These are phyloP conservation scores for Epirrita christyi DNA, from an alignment of 2,888 invertebrate species.

Conservation along the genomic window DNA sequence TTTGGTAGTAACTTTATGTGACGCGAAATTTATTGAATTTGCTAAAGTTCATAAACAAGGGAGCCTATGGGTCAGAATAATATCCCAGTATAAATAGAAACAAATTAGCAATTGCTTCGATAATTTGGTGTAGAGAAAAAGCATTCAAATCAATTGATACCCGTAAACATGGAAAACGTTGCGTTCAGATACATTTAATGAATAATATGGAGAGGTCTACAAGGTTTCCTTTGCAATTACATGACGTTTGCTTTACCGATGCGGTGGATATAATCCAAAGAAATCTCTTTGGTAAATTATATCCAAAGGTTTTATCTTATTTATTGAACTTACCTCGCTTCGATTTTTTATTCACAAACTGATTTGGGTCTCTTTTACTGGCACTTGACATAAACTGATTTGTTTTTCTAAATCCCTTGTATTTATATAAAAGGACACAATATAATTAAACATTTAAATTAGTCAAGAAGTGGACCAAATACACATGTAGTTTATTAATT, in stretches of 20 bases:
- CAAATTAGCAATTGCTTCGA: too few species aligned
- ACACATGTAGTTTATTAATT: slow-evolving; percentile 17
- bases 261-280: too few species aligned
- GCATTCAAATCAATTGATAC: too few species aligned
- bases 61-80: slow-evolving; percentile 4
- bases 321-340: slow-evolving; percentile 23
- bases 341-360: slow-evolving; percentile 6
- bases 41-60: slow-evolving; percentile 16
- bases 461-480: slow-evolving; percentile 28
- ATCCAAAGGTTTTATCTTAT: not conserved
- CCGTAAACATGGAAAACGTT: too few species aligned
- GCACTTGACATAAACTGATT: slow-evolving; percentile 16
- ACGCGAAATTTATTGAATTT: slow-evolving; percentile 22
- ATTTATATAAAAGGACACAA: slow-evolving; percentile 41
- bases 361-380: slow-evolving; percentile 15
- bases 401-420: slow-evolving; percentile 20
- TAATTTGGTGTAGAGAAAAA: too few species aligned
- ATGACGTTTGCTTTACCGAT: too few species aligned
- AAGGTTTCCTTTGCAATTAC: too few species aligned
- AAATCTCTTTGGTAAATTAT: too few species aligned
- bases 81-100: not conserved
- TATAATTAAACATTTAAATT: slow-evolving; percentile 38
- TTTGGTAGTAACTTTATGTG: slow-evolving; percentile 20
- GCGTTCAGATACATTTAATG: too few species aligned
- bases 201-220: too few species aligned